Base-by-base conservation (phyloP, 2,888 invertebrate species). In the Hyppa rectilinea region DNA sequence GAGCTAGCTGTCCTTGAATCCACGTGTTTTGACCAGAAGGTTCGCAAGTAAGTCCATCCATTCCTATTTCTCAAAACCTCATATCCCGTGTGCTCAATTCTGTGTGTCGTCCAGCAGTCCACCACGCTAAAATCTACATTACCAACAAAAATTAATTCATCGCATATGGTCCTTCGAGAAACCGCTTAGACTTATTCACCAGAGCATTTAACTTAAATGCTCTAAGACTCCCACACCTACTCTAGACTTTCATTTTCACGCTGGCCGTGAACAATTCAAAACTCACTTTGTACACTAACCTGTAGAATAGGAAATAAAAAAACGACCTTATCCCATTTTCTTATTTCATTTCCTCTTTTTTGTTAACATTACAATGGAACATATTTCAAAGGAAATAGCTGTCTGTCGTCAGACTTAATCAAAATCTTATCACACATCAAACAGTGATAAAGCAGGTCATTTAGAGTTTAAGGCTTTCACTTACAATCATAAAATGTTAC, bases 341-440 rank as follows among this genome's bases (percentile, higher is more conserved):
- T n/a, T 38, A 34, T 49, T 49, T 70, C 2, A 49, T 70, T 70
- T 74, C 61, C 70, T 10, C 31, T 61, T 60, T 71, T 43, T 60
- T 76, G 76, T 69, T 26, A 61, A 17, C 43, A 70, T 55, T 70
- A 55, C 53, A 69, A 43, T 49, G n/a, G 12, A 43, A 43, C 14
- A 70, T 70, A 60, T 55, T 49, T 0, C 50, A 47, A 49, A 58
- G 61, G 70, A 76, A 69, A 76, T 49, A 5, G 40, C 45, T 59
- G 43, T 26, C 49, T 56, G 14, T 17, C 20, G n/a, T 34, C 17
- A 55, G 31, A 50, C 55, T 77, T 70, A 55, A 70, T 70, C 77
- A 61, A 26, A 56, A 49, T 38, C 77, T 77, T 61, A 49, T 38
- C 50, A 70, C 36, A 76, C 55, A 55, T 77, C 55, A 60, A 59